Conservation (phyloP, 2,888 invertebrate genomes). For the Amphipoea lucens region DNA sequence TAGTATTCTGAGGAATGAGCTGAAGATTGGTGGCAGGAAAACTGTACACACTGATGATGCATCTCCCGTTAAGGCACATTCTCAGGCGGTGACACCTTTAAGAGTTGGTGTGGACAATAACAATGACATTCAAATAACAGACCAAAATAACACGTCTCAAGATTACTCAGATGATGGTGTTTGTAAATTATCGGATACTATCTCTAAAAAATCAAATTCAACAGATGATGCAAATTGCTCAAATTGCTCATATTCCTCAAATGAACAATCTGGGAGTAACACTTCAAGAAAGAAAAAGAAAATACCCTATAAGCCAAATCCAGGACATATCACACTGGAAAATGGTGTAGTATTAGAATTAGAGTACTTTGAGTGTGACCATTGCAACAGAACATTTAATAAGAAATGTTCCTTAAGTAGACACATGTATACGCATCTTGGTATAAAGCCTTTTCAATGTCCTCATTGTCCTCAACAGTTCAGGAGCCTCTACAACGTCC, state of each 20-base stretch:
- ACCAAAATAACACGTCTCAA: slow-evolving; percentile 74
- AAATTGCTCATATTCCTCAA: slow-evolving; percentile 9
- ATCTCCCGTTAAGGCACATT: background rate
- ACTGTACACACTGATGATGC: background rate
- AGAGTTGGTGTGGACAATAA: slow-evolving; percentile 80
- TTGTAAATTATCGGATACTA: slow-evolving; percentile 33
- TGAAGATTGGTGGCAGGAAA: slow-evolving; percentile 74
- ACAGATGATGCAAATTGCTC: background rate
- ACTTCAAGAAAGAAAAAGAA: slow-evolving; percentile 41
- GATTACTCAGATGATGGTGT: slow-evolving; percentile 31
- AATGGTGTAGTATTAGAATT: slow-evolving; percentile 73
- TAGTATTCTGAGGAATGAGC: slow-evolving; percentile 82
- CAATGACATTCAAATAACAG: slow-evolving; percentile 82
- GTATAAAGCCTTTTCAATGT: slow-evolving; percentile 92
- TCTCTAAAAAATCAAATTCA: slow-evolving; percentile 1
- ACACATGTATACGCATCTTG: slow-evolving; percentile 92
- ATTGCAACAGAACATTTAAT: slow-evolving; percentile 92
- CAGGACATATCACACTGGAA: slow-evolving; percentile 69
- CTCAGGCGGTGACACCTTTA: background rate
- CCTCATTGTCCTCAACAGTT: slow-evolving; percentile 91
- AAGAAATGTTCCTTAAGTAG: slow-evolving; percentile 92
- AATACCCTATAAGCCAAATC: slow-evolving; percentile 41
- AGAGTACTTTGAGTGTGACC: slow-evolving; percentile 87
- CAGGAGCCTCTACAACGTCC: slow-evolving; percentile 91
- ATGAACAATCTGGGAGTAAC: slow-evolving; percentile 17